Conservation (phyloP, 2,888 invertebrate genomes). For the Caenorhabditis sp. region DNA sequence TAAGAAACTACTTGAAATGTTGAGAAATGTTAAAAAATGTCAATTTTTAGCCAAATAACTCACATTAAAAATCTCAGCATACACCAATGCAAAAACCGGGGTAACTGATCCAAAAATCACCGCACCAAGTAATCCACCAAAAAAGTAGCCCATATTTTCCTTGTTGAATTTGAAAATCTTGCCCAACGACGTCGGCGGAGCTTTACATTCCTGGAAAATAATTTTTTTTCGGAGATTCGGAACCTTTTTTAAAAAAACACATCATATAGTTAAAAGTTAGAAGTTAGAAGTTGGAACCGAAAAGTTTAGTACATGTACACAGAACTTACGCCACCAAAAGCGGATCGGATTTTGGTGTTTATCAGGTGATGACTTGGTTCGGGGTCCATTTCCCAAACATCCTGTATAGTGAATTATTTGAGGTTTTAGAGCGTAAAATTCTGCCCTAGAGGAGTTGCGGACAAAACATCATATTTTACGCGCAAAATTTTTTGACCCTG, state of each 20-base stretch:
- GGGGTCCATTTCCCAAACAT: conserved; percentile 1
- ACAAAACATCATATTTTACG: conserved; percentile 5
- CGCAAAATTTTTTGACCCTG: conserved; percentile 7
- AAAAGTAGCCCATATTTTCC: conserved; percentile 59
- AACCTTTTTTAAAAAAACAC: conserved; percentile 5
- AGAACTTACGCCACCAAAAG: conserved; percentile 6
- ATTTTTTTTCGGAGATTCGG: neutral
- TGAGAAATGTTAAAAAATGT: neutral
- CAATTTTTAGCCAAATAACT: conserved; percentile 24
- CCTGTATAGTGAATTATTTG: neutral
- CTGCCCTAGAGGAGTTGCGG: neutral
- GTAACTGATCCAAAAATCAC: conserved; percentile 73
- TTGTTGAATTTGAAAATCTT: conserved; percentile 66
- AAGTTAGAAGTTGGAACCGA: neutral
- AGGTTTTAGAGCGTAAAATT: no score
- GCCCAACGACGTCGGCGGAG: conserved; percentile 57
- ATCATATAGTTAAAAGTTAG: conserved; percentile 3
- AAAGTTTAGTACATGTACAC: neutral
- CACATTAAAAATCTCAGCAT: conserved; percentile 71
- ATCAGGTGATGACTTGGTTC: neutral
- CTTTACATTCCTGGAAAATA: conserved; percentile 48
- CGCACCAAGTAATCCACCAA: conserved; percentile 67
- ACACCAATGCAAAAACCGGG: conserved; percentile 74
- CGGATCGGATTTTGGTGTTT: neutral
- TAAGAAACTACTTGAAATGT: neutral